Conservation (phyloP, 2,113 vertebrate species). For the Nothocercus julius region DNA sequence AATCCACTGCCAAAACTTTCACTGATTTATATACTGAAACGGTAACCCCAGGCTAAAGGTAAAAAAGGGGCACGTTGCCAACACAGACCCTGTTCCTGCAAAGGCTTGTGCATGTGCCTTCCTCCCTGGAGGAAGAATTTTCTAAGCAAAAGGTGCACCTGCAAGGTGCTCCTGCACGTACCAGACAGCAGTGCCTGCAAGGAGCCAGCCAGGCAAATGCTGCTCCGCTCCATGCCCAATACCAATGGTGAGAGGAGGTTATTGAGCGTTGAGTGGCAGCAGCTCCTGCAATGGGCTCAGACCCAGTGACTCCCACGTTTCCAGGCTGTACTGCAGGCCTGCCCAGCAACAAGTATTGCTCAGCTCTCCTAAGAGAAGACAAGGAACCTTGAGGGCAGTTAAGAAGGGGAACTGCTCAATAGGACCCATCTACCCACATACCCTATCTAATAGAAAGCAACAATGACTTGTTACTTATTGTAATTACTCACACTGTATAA, state of each 20-base stretch:
- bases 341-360: not conserved
- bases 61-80: constrained; percentile 16
- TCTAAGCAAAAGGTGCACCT: not conserved
- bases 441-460: not conserved
- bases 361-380: not conserved
- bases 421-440: not conserved
- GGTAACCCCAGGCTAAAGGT: constrained; percentile 34
- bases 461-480: not conserved
- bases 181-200: accelerated
- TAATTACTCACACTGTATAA: not conserved
- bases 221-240: not conserved
- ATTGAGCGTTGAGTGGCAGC: not conserved
- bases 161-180: not conserved
- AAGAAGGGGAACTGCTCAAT: accelerated
- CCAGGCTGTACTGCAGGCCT: not conserved
- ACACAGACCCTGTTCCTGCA: not conserved
- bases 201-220: not conserved
- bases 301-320: accelerated
- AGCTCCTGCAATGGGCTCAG: accelerated
- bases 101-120: not conserved
- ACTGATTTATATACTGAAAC: constrained; percentile 44
- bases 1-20: constrained; percentile 56
- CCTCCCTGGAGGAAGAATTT: not conserved
- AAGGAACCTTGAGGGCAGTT: accelerated
- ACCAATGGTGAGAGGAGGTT: not conserved